These are phyloP conservation scores for Amphiprion percula DNA, from an alignment of 2,113 vertebrate genomes.

Conservation along the genomic window DNA sequence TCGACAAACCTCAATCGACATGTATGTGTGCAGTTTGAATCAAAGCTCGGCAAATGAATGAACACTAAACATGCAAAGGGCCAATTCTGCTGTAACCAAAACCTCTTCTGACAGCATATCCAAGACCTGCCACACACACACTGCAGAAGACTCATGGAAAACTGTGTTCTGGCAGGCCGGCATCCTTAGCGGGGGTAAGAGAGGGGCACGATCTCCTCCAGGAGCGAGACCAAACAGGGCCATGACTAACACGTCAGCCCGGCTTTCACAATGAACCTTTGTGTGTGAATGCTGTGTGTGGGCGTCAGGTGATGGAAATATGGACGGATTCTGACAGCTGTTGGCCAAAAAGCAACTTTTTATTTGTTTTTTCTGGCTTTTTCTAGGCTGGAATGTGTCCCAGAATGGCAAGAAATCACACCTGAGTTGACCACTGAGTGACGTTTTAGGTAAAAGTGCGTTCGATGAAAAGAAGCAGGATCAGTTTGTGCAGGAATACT, in stretches of 20 bases:
- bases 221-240: conserved; percentile 45
- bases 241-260: conserved; percentile 16
- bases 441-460: not conserved
- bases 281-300: conserved; percentile 8
- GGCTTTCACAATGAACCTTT: conserved; percentile 38
- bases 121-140: not conserved
- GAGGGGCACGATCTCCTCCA: not conserved
- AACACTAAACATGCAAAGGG: conserved; percentile 12
- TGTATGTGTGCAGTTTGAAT: too few relatives aligned
- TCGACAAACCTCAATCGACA: too few relatives aligned
- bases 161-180: conserved; percentile 4
- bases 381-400: not conserved
- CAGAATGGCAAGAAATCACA: not conserved
- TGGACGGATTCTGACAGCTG: conserved; percentile 13
- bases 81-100: not conserved
- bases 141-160: conserved; percentile 8
- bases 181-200: not conserved
- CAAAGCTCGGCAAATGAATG: too few relatives aligned
- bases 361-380: not conserved
- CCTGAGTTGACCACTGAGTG: not conserved
- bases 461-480: not conserved
- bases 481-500: not conserved
- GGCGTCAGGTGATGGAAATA: conserved; percentile 17
- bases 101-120: not conserved
- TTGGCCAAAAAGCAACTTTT: conserved; percentile 15